Evolutionary conservation across 2,113 vertebrate species (phyloP).

Genomic region (Cacatua alba): DNA sequence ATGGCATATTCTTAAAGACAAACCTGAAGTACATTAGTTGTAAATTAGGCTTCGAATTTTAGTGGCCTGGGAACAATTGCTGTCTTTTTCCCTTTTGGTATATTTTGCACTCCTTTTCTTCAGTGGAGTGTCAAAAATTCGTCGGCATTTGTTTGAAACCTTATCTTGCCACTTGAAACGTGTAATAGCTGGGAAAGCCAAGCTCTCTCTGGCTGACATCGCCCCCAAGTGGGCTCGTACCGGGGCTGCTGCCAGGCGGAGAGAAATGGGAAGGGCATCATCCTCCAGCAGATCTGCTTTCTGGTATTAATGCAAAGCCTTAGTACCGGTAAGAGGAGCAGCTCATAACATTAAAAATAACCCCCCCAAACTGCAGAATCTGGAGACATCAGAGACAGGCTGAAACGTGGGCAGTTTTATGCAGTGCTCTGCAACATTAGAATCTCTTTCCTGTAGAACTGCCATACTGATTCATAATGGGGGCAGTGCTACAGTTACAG

Average conservation of each 20-base stretch:
- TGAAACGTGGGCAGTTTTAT: not conserved
- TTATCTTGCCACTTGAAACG: not conserved
- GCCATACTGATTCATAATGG: not conserved
- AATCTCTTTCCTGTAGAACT: not conserved
- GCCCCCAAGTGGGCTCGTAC: constrained; percentile 60
- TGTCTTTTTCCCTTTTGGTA: not conserved
- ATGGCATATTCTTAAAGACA: not conserved
- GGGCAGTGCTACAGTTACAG: fast-evolving
- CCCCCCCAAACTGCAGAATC: not conserved
- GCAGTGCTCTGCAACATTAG: not conserved
- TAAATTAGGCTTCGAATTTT: constrained; percentile 24
- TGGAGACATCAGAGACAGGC: not conserved
- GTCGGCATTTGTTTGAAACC: not conserved
- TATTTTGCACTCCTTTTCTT: not conserved
- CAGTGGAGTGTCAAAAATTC: constrained; percentile 12
- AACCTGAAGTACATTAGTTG: not conserved
- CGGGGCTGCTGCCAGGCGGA: fast-evolving
- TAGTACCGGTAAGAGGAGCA: not conserved
- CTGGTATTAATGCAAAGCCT: not conserved
- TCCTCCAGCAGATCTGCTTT: not conserved
- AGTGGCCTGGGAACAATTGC: constrained; percentile 10
- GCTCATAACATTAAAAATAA: fast-evolving
- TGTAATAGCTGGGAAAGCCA: not conserved
- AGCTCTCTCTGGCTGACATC: constrained; percentile 17
- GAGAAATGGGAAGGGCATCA: not conserved